phyloP scores from a whole-genome alignment of 2,797 vertebrate genomes.

The Squalus acanthias region DNA sequence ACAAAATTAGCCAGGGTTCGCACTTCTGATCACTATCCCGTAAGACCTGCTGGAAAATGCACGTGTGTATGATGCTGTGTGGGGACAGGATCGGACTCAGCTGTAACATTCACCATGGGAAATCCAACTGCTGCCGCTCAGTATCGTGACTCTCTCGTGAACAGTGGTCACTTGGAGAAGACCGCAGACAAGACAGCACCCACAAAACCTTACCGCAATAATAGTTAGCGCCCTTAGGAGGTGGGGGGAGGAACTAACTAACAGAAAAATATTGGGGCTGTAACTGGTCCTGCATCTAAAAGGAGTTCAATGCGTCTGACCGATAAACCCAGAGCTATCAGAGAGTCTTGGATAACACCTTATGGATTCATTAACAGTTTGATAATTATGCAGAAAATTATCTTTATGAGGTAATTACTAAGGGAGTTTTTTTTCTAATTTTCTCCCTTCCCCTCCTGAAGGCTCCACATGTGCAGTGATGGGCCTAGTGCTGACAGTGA shows the following conservation, averaged over 20 bases:
- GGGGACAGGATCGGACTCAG: background rate
- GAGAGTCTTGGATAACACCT: background rate
- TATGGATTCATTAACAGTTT: background rate
- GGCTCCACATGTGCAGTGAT: background rate
- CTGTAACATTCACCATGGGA: background rate
- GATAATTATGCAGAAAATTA: background rate
- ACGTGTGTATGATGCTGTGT: background rate
- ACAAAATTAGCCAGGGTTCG: background rate
- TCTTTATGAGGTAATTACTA: background rate
- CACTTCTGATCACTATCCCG: background rate
- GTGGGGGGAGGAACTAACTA: background rate
- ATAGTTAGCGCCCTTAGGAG: background rate
- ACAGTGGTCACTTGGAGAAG: background rate
- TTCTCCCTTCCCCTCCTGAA: background rate
- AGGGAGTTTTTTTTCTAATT: background rate
- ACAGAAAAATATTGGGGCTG: background rate
- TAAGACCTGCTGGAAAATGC: background rate
- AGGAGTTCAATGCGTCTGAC: background rate
- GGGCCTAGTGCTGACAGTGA: background rate
- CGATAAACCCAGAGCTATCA: background rate
- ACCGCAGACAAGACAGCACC: background rate
- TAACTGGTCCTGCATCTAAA: background rate
- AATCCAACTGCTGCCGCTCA: background rate
- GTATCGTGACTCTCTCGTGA: background rate
- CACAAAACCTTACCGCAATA: background rate